Conservation (phyloP, 2,113 vertebrate genomes). For the Seriola aureovittata region DNA sequence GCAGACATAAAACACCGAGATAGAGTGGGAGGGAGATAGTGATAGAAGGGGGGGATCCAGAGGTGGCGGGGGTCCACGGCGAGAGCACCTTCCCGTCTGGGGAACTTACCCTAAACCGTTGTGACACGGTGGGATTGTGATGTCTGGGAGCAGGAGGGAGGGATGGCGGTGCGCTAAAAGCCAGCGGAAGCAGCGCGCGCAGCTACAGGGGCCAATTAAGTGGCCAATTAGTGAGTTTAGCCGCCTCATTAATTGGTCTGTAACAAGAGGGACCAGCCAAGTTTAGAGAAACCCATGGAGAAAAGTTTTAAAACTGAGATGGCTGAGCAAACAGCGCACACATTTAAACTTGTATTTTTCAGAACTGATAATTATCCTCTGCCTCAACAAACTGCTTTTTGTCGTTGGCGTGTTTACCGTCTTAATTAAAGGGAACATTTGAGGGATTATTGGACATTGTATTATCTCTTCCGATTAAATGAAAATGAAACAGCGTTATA, state of each 20-base stretch:
- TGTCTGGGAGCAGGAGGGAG: conserved; percentile 39
- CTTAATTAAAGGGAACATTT: not conserved
- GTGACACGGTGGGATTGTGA: conserved; percentile 63
- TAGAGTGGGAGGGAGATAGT: conserved; percentile 72
- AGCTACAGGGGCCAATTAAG: conserved; percentile 68
- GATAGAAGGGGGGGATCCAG: conserved; percentile 66
- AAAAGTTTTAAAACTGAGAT: conserved; percentile 64
- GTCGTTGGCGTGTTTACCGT: too few relatives aligned
- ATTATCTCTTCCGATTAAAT: not conserved
- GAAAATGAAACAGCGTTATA: not conserved
- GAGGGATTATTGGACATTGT: too few relatives aligned
- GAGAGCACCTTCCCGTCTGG: conserved; percentile 74
- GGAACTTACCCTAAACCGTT: conserved; percentile 76
- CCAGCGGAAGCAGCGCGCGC: conserved; percentile 40
- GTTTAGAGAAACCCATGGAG: conserved; percentile 44
- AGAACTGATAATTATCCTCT: not conserved
- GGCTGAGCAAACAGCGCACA: not conserved
- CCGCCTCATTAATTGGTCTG: conserved; percentile 75
- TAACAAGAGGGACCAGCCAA: conserved; percentile 45
- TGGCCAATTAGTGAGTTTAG: conserved; percentile 80
- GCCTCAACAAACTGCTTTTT: not conserved
- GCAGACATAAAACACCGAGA: conserved; percentile 89
- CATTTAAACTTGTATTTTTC: not conserved
- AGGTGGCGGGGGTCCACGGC: conserved; percentile 30
- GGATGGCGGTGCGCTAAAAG: conserved; percentile 13